Evolutionary conservation across 2,113 vertebrate genomes (phyloP).

Genomic region (Chelonoidis abingdonii): DNA sequence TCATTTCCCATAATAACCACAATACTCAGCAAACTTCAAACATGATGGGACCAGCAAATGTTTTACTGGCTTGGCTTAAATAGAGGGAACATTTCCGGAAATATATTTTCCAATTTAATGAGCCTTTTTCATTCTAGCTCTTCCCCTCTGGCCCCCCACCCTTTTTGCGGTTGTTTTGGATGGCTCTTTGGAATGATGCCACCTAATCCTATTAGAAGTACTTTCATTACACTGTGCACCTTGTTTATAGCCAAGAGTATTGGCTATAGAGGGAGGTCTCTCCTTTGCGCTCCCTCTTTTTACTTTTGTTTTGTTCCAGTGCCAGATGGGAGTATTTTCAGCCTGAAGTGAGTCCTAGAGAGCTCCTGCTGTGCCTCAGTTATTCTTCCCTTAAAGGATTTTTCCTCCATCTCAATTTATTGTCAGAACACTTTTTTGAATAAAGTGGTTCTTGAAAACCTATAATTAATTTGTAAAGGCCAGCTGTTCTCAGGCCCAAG

Average conservation of each 20-base stretch:
- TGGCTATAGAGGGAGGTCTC: neutral
- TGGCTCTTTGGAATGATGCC: slow-evolving; percentile 40
- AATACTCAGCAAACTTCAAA: slow-evolving; percentile 63
- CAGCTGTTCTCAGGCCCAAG: slow-evolving; percentile 33
- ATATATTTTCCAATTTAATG: slow-evolving; percentile 68
- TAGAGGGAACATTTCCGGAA: slow-evolving; percentile 65
- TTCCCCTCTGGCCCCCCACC: slow-evolving; percentile 46
- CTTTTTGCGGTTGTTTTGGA: slow-evolving; percentile 47
- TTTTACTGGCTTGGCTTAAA: slow-evolving; percentile 72
- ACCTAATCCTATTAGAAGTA: slow-evolving; percentile 70
- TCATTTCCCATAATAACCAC: slow-evolving; percentile 69
- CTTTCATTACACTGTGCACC: slow-evolving; percentile 58
- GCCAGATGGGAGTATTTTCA: neutral
- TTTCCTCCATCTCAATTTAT: slow-evolving; percentile 27
- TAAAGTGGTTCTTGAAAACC: slow-evolving; percentile 59
- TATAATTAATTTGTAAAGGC: slow-evolving; percentile 72
- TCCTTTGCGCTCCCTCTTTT: neutral
- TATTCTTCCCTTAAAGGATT: slow-evolving; percentile 19
- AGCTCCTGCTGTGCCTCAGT: neutral
- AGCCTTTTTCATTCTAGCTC: slow-evolving; percentile 55
- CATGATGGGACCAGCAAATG: slow-evolving; percentile 47
- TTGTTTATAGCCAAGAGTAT: slow-evolving; percentile 57
- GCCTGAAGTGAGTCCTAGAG: neutral
- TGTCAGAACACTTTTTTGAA: slow-evolving; percentile 25
- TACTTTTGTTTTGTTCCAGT: neutral